Conservation (phyloP, 2,113 vertebrate species). For the Microcebus jonahi region DNA sequence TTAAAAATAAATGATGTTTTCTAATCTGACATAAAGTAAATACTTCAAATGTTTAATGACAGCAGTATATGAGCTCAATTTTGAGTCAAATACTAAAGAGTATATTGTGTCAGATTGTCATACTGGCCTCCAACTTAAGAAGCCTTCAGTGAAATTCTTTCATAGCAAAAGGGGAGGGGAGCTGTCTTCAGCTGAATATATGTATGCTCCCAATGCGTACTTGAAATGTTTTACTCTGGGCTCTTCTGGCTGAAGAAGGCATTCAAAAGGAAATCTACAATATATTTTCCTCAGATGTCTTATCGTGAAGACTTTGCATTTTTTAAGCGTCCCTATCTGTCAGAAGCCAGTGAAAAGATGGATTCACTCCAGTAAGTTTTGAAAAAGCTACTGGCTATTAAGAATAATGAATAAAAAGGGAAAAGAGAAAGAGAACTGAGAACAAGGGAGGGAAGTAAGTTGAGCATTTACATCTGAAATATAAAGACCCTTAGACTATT, state of each 20-base stretch:
- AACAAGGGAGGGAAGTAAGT: neutral
- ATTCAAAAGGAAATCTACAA: slow-evolving; percentile 63
- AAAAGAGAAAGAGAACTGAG: neutral
- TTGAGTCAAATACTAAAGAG: slow-evolving; percentile 20
- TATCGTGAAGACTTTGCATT: slow-evolving; percentile 61
- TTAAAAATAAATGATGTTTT: slow-evolving; percentile 69
- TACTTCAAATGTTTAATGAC: slow-evolving; percentile 37
- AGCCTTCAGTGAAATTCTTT: slow-evolving; percentile 43
- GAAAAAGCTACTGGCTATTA: slow-evolving; percentile 25
- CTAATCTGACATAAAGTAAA: slow-evolving; percentile 48
- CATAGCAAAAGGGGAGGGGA: neutral
- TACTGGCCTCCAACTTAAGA: slow-evolving; percentile 33
- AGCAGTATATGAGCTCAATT: slow-evolving; percentile 51
- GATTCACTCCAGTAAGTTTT: slow-evolving; percentile 67
- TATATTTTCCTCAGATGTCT: slow-evolving; percentile 71
- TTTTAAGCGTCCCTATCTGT: slow-evolving; percentile 38
- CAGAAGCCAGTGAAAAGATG: slow-evolving; percentile 64
- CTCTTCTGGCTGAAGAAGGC: slow-evolving; percentile 37
- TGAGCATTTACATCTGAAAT: neutral
- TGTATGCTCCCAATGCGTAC: neutral
- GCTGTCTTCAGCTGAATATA: slow-evolving; percentile 40
- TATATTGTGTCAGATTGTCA: slow-evolving; percentile 54
- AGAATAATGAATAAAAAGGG: slow-evolving; percentile 12
- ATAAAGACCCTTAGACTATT: slow-evolving; percentile 31
- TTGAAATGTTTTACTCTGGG: slow-evolving; percentile 62